These are phyloP conservation scores for Lucinisca nassula DNA, from an alignment of 2,888 invertebrate genomes.

Conservation along the genomic window DNA sequence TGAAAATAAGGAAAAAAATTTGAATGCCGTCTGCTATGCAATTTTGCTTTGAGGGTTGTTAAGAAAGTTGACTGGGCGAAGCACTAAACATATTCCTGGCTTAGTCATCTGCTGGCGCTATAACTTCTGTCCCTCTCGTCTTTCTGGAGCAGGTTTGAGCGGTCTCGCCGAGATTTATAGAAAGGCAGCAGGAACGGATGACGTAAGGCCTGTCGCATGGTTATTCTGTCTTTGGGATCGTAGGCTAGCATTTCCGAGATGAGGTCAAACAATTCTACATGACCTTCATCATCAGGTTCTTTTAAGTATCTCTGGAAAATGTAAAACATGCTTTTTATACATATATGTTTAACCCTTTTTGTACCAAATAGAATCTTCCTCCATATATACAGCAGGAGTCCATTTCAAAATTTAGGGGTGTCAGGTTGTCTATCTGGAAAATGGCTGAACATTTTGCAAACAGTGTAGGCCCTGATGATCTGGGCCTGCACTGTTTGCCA, in stretches of 20 bases:
- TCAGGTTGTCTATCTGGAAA: too few species aligned
- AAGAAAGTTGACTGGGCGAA: too few species aligned
- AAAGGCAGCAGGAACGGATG: conserved; percentile 95
- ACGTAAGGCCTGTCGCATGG: conserved; percentile 94
- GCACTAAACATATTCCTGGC: conserved; percentile 3
- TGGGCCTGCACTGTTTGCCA: too few species aligned
- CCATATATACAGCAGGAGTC: too few species aligned
- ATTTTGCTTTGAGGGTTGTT: too few species aligned
- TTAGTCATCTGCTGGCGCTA: conserved; percentile 85
- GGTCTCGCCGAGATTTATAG: conserved; percentile 67
- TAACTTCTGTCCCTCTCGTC: conserved; percentile 83
- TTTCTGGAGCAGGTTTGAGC: conserved; percentile 66
- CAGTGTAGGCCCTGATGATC: too few species aligned
- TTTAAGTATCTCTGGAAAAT: conserved; percentile 94
- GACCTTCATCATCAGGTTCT: conserved; percentile 94
- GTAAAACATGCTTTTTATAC: background rate
- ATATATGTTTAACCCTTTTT: too few species aligned
- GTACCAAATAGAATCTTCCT: too few species aligned
- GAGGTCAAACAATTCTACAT: conserved; percentile 97
- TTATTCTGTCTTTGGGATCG: conserved; percentile 96
- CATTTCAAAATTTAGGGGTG: too few species aligned
- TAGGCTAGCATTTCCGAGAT: conserved; percentile 98
- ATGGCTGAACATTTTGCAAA: too few species aligned
- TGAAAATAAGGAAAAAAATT: too few species aligned
- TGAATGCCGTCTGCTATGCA: too few species aligned